Base-by-base conservation (phyloP, 2,113 vertebrate species). In the Callocephalon fimbriatum region DNA sequence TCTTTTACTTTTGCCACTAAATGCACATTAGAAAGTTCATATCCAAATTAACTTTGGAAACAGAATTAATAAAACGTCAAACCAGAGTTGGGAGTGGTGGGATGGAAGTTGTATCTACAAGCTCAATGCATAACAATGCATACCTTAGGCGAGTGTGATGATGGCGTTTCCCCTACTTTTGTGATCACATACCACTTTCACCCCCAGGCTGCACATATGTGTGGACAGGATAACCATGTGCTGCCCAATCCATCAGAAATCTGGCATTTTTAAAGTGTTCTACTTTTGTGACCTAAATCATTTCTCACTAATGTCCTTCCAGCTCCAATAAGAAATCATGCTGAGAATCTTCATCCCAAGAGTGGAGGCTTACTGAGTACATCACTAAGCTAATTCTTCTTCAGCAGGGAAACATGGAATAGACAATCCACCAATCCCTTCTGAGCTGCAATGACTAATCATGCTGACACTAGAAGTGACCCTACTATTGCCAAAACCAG, bases 261-360 rank as follows among this genome's bases (percentile, higher is more conserved):
- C 10, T 88, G 86, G 12, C 71, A 62, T 68, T 88, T 90, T 92
- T 84, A 11, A 63, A 59, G 62, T 42, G 58, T 38, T 93, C 90
- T 50, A 47, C 47, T 93, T 95, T 51, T 45, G 42, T 65, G 93
- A 95, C 86, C 93, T 88, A 61, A 77, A 92, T 91, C 0, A 0
- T 40, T 8, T 51, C 58, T 72, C 72, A 73, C 40, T 58, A 44
- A 73, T 35, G 63, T 72, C 72, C 86, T 71, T 77, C 45, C 0
- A 0, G 63, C 71, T 83, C 50, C 75, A 66, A 1, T 20, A 66
- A 71, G 79, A 95, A 95, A 95, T 80, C 79, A 71, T 1, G 0
- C 63, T 27, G 71, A 80, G 82, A 77, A 92, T 76, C 40, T 82
- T 73, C 79, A 79, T 73, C 45, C 82, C 44, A 45, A 53, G 53